Base-by-base conservation (phyloP, 2,113 vertebrate species). In the Corythaixoides concolor region DNA sequence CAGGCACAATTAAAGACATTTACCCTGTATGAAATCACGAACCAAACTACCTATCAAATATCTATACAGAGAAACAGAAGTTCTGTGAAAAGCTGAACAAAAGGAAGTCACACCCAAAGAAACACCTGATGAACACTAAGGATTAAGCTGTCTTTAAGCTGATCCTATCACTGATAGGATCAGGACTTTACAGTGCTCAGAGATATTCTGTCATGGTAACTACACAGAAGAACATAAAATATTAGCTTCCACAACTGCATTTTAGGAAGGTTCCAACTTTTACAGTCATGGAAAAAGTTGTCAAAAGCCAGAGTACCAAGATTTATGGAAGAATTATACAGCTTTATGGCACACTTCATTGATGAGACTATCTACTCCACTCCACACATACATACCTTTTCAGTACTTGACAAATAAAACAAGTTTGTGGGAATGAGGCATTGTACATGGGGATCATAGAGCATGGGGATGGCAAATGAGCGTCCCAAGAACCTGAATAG, bases 21-120 rank as follows among this genome's bases (percentile, higher is more conserved):
- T 56, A 85, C 49, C 26, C 72, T 35, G 30, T 21, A 95, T 66
- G 82, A 90, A 85, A 83, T 56, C 74, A 93, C 39, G 43, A 66
- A 35, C 27, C 8, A 63, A 78, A 60, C 20, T 33, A 64, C n/a
- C 81, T 62, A 63, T 24, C 66, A 72, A 70, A 5, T 12, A 73
- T 8, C 69, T 15, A 12, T 17, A 68, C 0, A 68, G n/a, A 85
- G 35, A 68, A 82, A 85, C 11, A 20, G 41, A 52, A 80, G 58
- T 53, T 56, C 24, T 64, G 23, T 35, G 18, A 56, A 55, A 87
- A 84, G 24, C 30, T 53, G 28, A 90, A 52, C 33, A 87, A 88
- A 88, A 85, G 13, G 2, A 88, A 95, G 75, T 64, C 19, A 85
- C 50, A 73, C 32, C 4, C 43, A 60, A 87, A 83, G 43, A 79